phyloP scores from a whole-genome alignment of 2,113 vertebrate genomes.

The Triplophysa siluroides region DNA sequence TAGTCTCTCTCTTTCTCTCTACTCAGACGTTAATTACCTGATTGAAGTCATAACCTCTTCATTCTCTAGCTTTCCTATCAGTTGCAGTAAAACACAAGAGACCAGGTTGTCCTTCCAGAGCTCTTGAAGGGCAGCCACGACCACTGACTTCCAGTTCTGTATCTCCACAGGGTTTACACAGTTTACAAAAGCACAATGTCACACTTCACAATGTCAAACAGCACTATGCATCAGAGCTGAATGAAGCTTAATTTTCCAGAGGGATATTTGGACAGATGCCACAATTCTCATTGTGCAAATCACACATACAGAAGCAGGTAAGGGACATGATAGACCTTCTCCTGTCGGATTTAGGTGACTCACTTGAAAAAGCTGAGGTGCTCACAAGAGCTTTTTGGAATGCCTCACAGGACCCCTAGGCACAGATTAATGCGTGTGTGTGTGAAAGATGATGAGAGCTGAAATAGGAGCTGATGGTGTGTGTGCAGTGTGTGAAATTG shows the following conservation, averaged over 20 bases:
- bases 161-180: constrained; percentile 13
- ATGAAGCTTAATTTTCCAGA: constrained; percentile 19
- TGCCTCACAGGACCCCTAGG: constrained; percentile 25
- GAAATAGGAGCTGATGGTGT: constrained; percentile 51
- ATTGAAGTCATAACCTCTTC: constrained; percentile 25
- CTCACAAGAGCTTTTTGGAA: constrained; percentile 32
- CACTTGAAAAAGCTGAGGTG: constrained; percentile 32
- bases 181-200: constrained; percentile 6
- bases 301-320: constrained; percentile 20
- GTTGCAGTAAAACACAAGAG: background rate
- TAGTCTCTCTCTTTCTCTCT: constrained; percentile 17
- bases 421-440: constrained; percentile 37
- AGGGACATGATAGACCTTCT: background rate
- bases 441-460: constrained; percentile 41
- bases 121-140: constrained; percentile 28
- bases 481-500: constrained; percentile 60
- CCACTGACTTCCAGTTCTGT: constrained; percentile 3
- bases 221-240: constrained; percentile 19
- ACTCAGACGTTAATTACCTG: constrained; percentile 49
- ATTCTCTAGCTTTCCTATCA: constrained; percentile 19
- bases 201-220: constrained; percentile 35
- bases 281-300: constrained; percentile 5
- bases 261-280: constrained; percentile 24
- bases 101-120: constrained; percentile 41
- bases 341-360: constrained; percentile 27